Evolutionary conservation across 2,888 invertebrate species (phyloP), one percentile per base, ranked within the genome.

Genomic region (Peribatodes rhomboidaria): DNA sequence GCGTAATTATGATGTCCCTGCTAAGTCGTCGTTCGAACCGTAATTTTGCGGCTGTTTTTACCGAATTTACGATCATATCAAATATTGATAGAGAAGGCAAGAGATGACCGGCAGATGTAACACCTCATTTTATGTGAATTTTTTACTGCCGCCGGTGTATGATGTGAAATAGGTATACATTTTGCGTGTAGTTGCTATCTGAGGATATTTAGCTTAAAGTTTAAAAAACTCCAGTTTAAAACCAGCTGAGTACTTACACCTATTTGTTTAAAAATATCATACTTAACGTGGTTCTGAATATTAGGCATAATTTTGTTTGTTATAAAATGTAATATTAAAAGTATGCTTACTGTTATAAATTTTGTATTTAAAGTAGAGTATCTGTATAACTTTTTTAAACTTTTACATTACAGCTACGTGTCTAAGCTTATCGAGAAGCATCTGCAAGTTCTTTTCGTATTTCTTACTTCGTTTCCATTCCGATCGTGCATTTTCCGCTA

Each of bases 61-160:
- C 59, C 64, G 61, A 67, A 61, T 64, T 69, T 70, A 71, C 70
- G 72, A 67, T 54, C 64, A 65, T 61, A 58, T 57, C 70, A 67
- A 73, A 78, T 73, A 78, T 71, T 76, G 65, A 65, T 69, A 27
- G 66, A 69, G 67, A 67, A 66, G 71, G 68, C 65, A 61, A 71
- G 65, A 66, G 42, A 69, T 75, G 62, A 66, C 65, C 67, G 60
- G 71, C 72, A 65, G 53, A 63, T 68, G 46, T 46, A 70, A 67
- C 66, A 67, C 63, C 59, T 60, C 27, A 16, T 53, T 68, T 71
- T 61, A 66, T 64, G 53, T 50, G 44, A n/a, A 22, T 53, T 59
- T 54, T 65, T 65, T 59, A 69, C 54, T 67, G 63, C 63, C 59
- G 41, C 47, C 46, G 41, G 41, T 58, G 60, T 37, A 52, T 55